phyloP scores from a whole-genome alignment of 2,113 vertebrate species.

The Malaclemys terrapin region DNA sequence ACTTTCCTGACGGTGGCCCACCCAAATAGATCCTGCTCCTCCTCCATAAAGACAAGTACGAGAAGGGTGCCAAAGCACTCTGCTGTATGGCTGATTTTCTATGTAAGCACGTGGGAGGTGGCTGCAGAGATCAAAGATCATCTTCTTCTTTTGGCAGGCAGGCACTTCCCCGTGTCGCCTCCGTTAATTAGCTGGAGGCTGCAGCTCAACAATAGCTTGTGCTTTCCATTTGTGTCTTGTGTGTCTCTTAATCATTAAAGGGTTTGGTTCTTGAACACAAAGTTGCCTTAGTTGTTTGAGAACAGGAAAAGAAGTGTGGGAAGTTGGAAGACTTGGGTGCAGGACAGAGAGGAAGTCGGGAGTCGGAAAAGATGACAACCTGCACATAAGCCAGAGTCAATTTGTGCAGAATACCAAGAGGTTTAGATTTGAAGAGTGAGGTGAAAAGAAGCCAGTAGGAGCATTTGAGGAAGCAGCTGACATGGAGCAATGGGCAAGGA shows the following conservation, averaged over 20 bases:
- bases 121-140: not conserved
- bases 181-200: not conserved
- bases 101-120: not conserved
- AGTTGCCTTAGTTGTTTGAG: not conserved
- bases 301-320: not conserved
- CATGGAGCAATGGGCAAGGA: slow-evolving; percentile 9
- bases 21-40: not conserved
- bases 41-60: not conserved
- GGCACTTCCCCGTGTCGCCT: not conserved
- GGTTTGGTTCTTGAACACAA: not conserved
- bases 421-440: not conserved
- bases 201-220: not conserved
- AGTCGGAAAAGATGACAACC: not conserved
- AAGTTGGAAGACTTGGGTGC: not conserved
- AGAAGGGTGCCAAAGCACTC: not conserved
- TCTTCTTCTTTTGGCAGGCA: not conserved
- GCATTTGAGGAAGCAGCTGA: not conserved
- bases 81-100: not conserved
- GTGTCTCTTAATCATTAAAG: not conserved
- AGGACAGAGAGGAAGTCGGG: not conserved
- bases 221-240: not conserved
- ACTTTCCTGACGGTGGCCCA: not conserved
- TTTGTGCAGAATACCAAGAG: not conserved
- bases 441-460: not conserved
- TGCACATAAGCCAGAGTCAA: not conserved